phyloP scores from a whole-genome alignment of 2,113 vertebrate genomes.

The Hiodon tergisus region DNA sequence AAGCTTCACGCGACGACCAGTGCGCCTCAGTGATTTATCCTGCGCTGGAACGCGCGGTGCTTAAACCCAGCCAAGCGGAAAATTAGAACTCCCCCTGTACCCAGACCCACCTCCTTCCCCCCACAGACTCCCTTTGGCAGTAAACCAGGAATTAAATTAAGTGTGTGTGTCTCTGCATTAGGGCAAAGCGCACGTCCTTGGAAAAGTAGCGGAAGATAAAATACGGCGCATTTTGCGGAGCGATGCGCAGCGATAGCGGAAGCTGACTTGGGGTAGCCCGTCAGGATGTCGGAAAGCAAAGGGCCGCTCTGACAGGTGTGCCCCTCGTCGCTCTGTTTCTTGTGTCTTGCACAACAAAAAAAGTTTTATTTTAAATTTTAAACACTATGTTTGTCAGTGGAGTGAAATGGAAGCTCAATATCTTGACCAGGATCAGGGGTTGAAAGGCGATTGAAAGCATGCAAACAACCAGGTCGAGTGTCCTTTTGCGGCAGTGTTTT shows the following conservation, averaged over 20 bases:
- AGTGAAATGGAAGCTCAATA: no score
- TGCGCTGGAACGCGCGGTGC: neutral
- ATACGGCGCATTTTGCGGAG: neutral
- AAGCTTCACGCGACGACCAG: neutral
- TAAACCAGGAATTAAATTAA: constrained; percentile 26
- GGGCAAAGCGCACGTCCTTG: constrained; percentile 13
- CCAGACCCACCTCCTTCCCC: constrained; percentile 4
- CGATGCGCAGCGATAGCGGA: neutral
- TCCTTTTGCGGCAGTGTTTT: neutral
- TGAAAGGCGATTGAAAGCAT: no score
- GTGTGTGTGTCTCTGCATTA: constrained; percentile 20
- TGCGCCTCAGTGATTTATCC: constrained; percentile 14
- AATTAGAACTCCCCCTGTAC: constrained; percentile 19
- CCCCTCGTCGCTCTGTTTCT: no score
- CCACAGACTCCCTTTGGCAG: neutral
- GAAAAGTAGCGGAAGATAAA: constrained; percentile 5
- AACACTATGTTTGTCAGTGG: no score
- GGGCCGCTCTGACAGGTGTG: no score
- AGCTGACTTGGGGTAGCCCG: neutral
- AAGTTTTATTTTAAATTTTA: no score
- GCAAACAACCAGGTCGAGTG: neutral
- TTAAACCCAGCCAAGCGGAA: constrained; percentile 22
- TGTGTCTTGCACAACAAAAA: no score
- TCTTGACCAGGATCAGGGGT: no score
- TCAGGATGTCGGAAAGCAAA: no score